Evolutionary conservation across 2,888 invertebrate species (phyloP).

Genomic region (Ochropacha duplaris): DNA sequence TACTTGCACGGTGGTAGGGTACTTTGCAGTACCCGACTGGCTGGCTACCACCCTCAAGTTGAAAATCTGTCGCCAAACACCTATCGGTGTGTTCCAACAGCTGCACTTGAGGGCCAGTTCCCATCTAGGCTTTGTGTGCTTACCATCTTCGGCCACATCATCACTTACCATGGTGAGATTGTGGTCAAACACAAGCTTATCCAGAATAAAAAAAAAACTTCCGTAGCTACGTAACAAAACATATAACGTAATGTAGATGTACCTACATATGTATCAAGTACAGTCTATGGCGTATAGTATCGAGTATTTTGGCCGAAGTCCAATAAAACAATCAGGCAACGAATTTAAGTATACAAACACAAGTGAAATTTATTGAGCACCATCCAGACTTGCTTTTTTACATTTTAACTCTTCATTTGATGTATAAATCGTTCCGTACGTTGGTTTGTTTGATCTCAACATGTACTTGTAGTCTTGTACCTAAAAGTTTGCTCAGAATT

Average conservation of each 20-base stretch:
- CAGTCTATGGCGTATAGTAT: conserved; percentile 28
- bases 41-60: too few species aligned
- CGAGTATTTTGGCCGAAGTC: conserved; percentile 63
- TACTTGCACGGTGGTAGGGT: too few species aligned
- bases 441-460: conserved; percentile 43
- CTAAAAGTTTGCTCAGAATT: conserved; percentile 13
- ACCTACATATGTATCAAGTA: not conserved
- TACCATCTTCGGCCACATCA: too few species aligned
- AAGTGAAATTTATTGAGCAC: conserved; percentile 59
- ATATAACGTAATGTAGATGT: not conserved
- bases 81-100: too few species aligned
- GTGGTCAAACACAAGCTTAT: too few species aligned
- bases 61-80: too few species aligned
- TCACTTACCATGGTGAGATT: too few species aligned
- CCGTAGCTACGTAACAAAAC: not conserved
- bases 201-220: too few species aligned
- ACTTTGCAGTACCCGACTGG: too few species aligned
- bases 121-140: too few species aligned
- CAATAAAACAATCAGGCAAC: conserved; percentile 73
- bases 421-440: conserved; percentile 41
- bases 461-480: conserved; percentile 12
- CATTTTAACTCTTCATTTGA: conserved; percentile 52
- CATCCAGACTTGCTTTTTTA: conserved; percentile 56
- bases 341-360: conserved; percentile 60
- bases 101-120: too few species aligned